Evolutionary conservation across 2,113 vertebrate genomes (phyloP).

Genomic region (Syngnathoides biaculeatus): DNA sequence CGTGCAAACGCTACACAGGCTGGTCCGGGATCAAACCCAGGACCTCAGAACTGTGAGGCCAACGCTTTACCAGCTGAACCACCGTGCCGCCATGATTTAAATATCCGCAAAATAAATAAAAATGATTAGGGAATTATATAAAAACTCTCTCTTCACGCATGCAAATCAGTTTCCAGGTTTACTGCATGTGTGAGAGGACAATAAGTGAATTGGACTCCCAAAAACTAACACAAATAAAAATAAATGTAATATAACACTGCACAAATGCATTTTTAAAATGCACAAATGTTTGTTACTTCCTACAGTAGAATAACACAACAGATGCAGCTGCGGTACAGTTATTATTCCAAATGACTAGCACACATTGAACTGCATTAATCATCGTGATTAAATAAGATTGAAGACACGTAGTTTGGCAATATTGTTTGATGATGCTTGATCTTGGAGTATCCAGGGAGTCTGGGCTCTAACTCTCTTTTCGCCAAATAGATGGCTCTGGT

Average conservation of each 20-base stretch:
- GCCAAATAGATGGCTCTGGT: conserved; percentile 22
- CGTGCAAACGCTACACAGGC: too few species aligned
- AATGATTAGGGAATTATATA: too few species aligned
- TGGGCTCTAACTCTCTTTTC: conserved; percentile 16
- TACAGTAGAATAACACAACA: not conserved
- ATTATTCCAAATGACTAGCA: not conserved
- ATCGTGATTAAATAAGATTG: not conserved
- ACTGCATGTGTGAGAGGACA: too few species aligned
- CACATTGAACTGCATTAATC: not conserved
- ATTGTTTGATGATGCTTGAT: conserved; percentile 20
- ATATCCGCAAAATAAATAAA: too few species aligned
- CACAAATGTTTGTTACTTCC: not conserved
- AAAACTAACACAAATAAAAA: too few species aligned
- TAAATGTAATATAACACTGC: not conserved
- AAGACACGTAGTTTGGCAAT: not conserved
- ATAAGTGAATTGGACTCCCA: too few species aligned
- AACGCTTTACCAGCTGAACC: too few species aligned
- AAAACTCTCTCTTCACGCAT: too few species aligned
- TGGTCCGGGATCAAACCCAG: too few species aligned
- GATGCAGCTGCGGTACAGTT: not conserved
- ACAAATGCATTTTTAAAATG: not conserved
- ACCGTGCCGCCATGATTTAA: too few species aligned
- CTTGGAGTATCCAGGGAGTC: conserved; percentile 13
- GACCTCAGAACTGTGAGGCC: too few species aligned
- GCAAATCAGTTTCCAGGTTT: too few species aligned